These are phyloP conservation scores for Corvus moneduloides DNA, from an alignment of 2,113 vertebrate genomes.

Conservation along the genomic window DNA sequence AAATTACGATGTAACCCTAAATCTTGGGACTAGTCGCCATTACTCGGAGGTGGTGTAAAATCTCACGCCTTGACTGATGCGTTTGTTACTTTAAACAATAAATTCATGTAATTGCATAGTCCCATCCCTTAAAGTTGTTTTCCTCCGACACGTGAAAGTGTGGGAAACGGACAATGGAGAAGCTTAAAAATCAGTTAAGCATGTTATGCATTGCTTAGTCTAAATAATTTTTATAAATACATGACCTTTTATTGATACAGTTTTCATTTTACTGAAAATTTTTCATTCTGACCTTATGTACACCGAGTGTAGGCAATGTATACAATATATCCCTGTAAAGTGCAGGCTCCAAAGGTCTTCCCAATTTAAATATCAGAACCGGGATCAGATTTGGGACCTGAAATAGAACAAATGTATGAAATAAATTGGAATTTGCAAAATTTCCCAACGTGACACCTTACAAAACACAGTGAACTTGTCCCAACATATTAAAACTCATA, in stretches of 20 bases:
- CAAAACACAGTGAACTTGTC: neutral
- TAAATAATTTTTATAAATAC: neutral
- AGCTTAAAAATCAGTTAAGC: neutral
- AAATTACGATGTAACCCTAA: too few species aligned
- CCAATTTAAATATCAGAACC: conserved; percentile 87
- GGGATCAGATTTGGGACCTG: conserved; percentile 89
- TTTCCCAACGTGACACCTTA: neutral
- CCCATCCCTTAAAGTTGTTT: too few species aligned
- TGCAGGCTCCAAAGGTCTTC: conserved; percentile 78
- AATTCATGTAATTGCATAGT: too few species aligned
- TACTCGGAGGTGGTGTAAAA: too few species aligned
- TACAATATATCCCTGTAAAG: conserved; percentile 82
- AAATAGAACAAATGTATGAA: conserved; percentile 27
- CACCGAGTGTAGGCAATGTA: conserved; percentile 86
- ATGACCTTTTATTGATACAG: neutral
- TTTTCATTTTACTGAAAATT: neutral
- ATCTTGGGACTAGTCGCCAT: too few species aligned
- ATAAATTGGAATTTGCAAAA: neutral
- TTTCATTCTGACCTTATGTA: conserved; percentile 86
- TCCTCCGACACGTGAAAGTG: too few species aligned
- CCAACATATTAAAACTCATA: neutral
- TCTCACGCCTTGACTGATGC: too few species aligned
- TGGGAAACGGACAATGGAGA: neutral
- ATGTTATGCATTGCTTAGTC: neutral
- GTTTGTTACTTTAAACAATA: too few species aligned